Evolutionary conservation across 2,113 vertebrate genomes (phyloP), one percentile per base, ranked within the genome.

Genomic region (Varanus komodoensis): DNA sequence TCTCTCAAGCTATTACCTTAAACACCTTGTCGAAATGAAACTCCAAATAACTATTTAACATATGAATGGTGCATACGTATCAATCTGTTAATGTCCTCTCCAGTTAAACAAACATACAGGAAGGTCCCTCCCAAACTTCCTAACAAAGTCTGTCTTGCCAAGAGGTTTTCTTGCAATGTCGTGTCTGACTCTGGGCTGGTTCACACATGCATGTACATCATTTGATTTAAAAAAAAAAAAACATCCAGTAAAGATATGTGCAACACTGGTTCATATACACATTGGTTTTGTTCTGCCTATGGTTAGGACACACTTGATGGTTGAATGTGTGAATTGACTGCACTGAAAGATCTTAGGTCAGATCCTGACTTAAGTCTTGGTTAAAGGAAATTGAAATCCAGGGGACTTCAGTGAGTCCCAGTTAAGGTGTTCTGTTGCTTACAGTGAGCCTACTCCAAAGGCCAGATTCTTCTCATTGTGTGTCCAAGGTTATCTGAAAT

Each of bases 51-150:
- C 92, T 89, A 25, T 57, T 12, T 73, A 84, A 94, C 44, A 21
- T 92, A 52, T 86, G 89, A 94, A 94, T 86, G 50, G 91, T 87
- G 75, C 38, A 79, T 93, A 94, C 95, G 79, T 92, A 93, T 94
- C 95, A 95, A 94, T 96, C 90, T 83, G 27, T 81, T 79, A 48
- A 93, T 91, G 78, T 92, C 92, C 92, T 92, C 90, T 11, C 48
- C 23, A 21, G 15, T 74, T 57, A 44, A 32, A 11, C 29, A 34
- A 44, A 44, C 38, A 44, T 44, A 12, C 4, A 21, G 5, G 23
- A 73, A 25, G 14, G 14, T 17, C 78, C 0, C 52, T 44, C 68
- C 79, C 9, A 74, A 87, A 68, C 38, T 27, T 8, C 57, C 38
- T 48, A 7, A 23, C 64, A 50, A 7, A 54, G 75, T 68, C 74